Evolutionary conservation across 2,113 vertebrate species (phyloP), one percentile per base, ranked within the genome.

Genomic region (Athene noctua): DNA sequence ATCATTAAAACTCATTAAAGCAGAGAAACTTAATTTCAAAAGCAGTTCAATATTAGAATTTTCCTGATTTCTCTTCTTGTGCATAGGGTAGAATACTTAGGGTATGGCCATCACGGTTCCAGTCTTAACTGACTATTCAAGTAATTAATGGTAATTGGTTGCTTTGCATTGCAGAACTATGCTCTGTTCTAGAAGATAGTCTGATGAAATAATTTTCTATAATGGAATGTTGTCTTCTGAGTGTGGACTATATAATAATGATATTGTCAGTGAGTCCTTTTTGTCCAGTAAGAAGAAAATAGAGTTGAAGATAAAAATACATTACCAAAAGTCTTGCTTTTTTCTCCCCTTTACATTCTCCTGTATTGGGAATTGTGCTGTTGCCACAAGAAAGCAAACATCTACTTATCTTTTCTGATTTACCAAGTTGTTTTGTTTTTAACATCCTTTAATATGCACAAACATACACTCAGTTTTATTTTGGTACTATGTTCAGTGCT

Each of bases 131-230:
- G 83, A n/a, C 74, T 94, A 13, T 55, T 93, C 40, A 52, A 83
- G 65, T 86, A 92, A 89, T 96, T 96, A 90, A 93, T 83, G 51
- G 44, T 96, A 97, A 97, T 80, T 96, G 47, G 61, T 86, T 95
- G 70, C 83, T 94, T 87, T 94, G 52, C 49, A 51, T 61, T 94
- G 44, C 46, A 80, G 82, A 89, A 46, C 19, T 72, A 10, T 1
- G 5, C 40, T 86, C 57, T 0, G 0, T 89, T 54, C 54, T 92
- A 42, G 40, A 72, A 95, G 38, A 81, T 47, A 30, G 62, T 94
- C 94, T 38, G 90, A 88, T 57, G 70, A 88, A 95, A 70, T 71
- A 75, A 83, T 96, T 93, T 94, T 80, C 46, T 81, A 1, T 86
- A 81, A 68, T 80, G 65, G 36, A 80, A 68, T 46, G 20, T 81